Conservation (phyloP, 2,888 invertebrate genomes). For the Charanyca ferruginea region DNA sequence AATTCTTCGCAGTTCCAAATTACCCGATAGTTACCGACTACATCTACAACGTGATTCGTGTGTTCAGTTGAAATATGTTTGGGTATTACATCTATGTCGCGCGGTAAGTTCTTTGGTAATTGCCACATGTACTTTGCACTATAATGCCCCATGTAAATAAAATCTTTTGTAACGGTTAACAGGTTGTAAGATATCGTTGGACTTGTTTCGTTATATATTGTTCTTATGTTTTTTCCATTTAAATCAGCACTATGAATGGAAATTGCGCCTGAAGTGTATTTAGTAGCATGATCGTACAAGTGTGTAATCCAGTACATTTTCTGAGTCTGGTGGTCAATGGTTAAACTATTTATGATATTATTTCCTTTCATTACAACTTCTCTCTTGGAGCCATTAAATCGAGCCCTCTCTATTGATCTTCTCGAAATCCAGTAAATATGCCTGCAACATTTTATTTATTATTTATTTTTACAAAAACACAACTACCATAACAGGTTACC, state of each 20-base stretch:
- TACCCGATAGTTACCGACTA: conserved; percentile 54
- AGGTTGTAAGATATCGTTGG: conserved; percentile 74
- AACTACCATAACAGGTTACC: too few relatives aligned
- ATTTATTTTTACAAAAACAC: too few relatives aligned
- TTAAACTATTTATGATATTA: conserved; percentile 82
- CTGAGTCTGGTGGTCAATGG: conserved; percentile 93
- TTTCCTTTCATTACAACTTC: not conserved
- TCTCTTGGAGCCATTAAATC: not conserved
- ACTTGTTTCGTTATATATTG: conserved; percentile 87
- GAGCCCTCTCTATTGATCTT: not conserved
- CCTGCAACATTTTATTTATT: too few relatives aligned
- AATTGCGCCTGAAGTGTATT: conserved; percentile 81
- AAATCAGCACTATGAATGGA: conserved; percentile 93
- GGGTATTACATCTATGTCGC: conserved; percentile 23
- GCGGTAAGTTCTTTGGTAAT: not conserved
- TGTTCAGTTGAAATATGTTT: too few relatives aligned
- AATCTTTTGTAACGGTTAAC: conserved; percentile 93
- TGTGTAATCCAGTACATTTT: conserved; percentile 95
- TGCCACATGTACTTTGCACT: not conserved
- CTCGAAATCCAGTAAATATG: not conserved
- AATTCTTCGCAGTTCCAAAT: conserved; percentile 74
- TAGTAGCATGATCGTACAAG: conserved; percentile 83
- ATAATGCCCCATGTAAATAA: conserved; percentile 92
- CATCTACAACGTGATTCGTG: too few relatives aligned
- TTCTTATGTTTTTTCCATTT: conserved; percentile 92